Base-by-base conservation (phyloP, 2,113 vertebrate species). In the Oenanthe oenanthe region DNA sequence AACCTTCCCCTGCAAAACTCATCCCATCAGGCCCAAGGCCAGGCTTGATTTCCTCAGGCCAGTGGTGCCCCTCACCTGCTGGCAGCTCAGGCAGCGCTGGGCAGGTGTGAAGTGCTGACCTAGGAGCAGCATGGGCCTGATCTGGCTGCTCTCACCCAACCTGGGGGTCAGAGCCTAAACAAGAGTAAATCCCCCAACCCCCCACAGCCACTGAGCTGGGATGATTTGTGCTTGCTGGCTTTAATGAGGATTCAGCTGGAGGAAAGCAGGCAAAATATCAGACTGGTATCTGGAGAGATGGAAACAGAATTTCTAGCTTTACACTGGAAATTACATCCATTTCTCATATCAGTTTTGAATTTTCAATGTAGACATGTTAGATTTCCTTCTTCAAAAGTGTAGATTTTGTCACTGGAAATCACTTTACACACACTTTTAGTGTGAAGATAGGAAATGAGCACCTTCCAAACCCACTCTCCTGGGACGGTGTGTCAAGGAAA, bases 201-300 rank as follows among this genome's bases (percentile, higher is more conserved):
- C 24, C 22, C 21, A 2, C 4, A 9, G 14, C 38, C 2, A 2
- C 10, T 0, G 2, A 78, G 26, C 32, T 34, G 40, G 13, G 29
- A 4, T 38, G 19, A 36, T 48, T 75, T 48, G 12, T 5, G 4
- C 36, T 29, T 0, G 0, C n/a, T 6, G 7, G 25, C 25, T 77
- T 91, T 66, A 56, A 51, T 0, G 13, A 84, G 29, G 70, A 76
- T 66, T 74, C 2, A 3, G 22, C 56, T 34, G 43, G 29, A 79
- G 34, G 18, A 70, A 45, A 78, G 65, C 38, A 83, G 38, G 48
- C 11, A 63, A 32, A 51, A 68, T 25, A 58, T n/a, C 2, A 5
- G 29, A 29, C 18, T 25, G 17, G 6, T 43, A 20, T 20, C 45
- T 73, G 29, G 10, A 82, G 34, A 60, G 67, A 56, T 8, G 8